Evolutionary conservation across 2,113 vertebrate species (phyloP).

Genomic region (Colinus virginianus): DNA sequence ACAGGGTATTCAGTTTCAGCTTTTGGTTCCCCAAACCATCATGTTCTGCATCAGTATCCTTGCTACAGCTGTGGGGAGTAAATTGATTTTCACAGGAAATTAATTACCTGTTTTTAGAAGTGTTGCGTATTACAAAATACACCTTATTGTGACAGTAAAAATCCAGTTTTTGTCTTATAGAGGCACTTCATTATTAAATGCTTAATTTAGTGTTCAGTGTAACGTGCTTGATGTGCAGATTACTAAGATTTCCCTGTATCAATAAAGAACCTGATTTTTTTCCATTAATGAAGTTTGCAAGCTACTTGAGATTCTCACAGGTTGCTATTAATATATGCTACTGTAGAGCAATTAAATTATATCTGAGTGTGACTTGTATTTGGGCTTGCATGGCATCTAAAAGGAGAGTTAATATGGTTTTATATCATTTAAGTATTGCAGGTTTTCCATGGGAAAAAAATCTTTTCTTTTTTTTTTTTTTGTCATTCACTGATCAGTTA

Average conservation of each 20-base stretch:
- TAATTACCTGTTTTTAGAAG: not conserved
- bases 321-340: not conserved
- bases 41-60: not conserved
- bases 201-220: not conserved
- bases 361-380: not conserved
- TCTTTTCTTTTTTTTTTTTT: not conserved
- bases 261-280: not conserved
- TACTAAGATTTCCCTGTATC: not conserved
- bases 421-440: not conserved
- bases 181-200: not conserved
- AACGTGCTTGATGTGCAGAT: not conserved
- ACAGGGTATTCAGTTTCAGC: not conserved
- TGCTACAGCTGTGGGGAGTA: not conserved
- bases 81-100: not conserved
- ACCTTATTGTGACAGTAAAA: not conserved
- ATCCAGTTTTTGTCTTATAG: not conserved
- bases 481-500: not conserved
- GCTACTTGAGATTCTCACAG: not conserved
- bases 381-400: not conserved
- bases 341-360: not conserved
- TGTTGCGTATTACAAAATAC: not conserved
- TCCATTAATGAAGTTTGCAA: not conserved
- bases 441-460: not conserved
- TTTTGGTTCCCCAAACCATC: not conserved
- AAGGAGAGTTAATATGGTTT: not conserved